Evolutionary conservation across 2,113 vertebrate genomes (phyloP).

Genomic region (Pampusana beccarii): DNA sequence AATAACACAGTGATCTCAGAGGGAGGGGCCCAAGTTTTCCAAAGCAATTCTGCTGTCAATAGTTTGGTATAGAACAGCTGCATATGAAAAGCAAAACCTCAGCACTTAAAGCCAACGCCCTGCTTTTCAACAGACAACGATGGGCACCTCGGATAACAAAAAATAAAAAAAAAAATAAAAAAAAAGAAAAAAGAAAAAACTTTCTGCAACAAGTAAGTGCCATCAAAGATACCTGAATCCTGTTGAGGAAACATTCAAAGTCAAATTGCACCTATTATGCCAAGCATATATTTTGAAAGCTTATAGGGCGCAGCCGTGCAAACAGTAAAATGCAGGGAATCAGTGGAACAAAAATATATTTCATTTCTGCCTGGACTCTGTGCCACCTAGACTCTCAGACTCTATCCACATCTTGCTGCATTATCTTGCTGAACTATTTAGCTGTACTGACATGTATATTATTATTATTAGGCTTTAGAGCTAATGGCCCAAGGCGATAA

Average conservation of each 20-base stretch:
- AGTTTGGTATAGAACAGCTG: conserved; percentile 55
- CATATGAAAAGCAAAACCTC: conserved; percentile 64
- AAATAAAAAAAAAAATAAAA: neutral
- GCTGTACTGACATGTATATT: conserved; percentile 34
- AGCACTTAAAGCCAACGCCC: conserved; percentile 62
- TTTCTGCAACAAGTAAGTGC: conserved; percentile 13
- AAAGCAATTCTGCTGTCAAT: conserved; percentile 62
- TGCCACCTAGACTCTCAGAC: neutral
- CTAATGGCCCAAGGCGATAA: conserved; percentile 33
- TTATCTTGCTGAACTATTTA: conserved; percentile 38
- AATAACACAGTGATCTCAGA: conserved; percentile 68
- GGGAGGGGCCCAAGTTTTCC: conserved; percentile 62
- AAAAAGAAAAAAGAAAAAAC: neutral
- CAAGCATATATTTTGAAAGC: neutral
- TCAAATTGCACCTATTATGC: neutral
- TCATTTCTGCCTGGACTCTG: neutral
- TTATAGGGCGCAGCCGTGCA: neutral
- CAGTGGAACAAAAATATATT: neutral
- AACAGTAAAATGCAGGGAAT: neutral
- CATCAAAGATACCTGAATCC: neutral
- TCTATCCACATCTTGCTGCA: neutral
- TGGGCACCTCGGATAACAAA: conserved; percentile 29
- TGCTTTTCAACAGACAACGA: conserved; percentile 55
- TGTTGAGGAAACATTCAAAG: neutral
- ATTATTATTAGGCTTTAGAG: conserved; percentile 25